Evolutionary conservation across 2,888 invertebrate species (phyloP).

Genomic region (Protophormia terraenovae): DNA sequence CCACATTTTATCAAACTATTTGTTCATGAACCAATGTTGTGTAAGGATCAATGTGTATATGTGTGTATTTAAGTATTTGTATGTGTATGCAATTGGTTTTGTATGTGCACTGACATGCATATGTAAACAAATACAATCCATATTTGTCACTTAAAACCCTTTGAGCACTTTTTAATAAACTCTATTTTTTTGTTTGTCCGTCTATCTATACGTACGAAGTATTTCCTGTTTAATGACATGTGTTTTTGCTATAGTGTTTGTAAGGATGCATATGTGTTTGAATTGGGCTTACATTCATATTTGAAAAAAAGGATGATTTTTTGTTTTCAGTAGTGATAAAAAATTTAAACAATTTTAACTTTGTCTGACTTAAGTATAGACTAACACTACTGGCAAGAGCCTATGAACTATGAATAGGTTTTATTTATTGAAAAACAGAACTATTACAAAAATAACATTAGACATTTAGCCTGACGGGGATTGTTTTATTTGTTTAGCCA

Average conservation of each 20-base stretch:
- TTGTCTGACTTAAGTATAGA: conserved; percentile 35
- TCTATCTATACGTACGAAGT: neutral
- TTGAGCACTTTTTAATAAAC: conserved; percentile 70
- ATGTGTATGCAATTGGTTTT: neutral
- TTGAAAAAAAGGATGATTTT: neutral
- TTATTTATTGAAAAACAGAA: conserved; percentile 22
- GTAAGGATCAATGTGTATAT: neutral
- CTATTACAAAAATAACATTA: conserved; percentile 30
- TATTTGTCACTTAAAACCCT: conserved; percentile 68
- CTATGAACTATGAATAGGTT: conserved; percentile 11
- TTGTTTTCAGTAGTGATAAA: neutral
- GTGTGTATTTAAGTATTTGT: neutral
- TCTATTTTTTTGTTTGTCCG: conserved; percentile 37
- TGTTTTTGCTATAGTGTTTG: conserved; percentile 33
- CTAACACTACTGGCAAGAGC: neutral
- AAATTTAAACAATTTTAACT: conserved; percentile 26
- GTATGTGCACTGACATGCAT: conserved; percentile 52
- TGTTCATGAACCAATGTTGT: conserved; percentile 24
- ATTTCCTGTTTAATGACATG: conserved; percentile 57
- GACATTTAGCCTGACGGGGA: conserved; percentile 31
- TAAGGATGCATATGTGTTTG: neutral
- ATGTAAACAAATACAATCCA: conserved; percentile 66
- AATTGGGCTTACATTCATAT: conserved; percentile 23
- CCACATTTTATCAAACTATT: conserved; percentile 61
- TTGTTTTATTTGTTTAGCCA: neutral